phyloP scores from a whole-genome alignment of 2,797 vertebrate species.

The Hydrocynus forskahlii region DNA sequence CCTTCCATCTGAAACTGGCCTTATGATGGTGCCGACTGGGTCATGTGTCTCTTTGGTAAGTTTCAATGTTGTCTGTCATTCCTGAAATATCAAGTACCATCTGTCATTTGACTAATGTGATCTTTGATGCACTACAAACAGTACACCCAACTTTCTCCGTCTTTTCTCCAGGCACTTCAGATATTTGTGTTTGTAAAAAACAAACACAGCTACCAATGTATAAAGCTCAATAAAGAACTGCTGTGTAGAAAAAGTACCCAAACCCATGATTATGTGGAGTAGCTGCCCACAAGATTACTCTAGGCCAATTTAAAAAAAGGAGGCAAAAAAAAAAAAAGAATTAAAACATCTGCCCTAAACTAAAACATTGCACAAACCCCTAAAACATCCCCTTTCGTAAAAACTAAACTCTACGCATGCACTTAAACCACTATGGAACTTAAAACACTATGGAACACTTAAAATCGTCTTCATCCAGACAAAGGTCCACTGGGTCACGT shows the following conservation, averaged over 20 bases:
- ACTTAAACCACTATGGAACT: background rate
- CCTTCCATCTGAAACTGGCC: background rate
- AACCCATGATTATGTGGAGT: background rate
- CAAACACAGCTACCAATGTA: background rate
- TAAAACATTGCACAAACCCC: background rate
- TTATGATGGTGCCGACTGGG: background rate
- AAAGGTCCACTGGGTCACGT: background rate
- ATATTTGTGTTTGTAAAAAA: background rate
- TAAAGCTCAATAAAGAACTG: background rate
- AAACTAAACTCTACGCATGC: constrained; percentile 18
- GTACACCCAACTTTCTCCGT: background rate
- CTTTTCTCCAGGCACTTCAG: background rate
- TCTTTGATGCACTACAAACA: background rate
- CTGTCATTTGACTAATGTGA: constrained; percentile 10
- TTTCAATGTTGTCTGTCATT: background rate
- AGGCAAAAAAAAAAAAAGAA: constrained; percentile 49
- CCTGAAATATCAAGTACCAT: background rate
- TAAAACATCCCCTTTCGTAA: constrained; percentile 3
- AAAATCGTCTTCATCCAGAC: background rate
- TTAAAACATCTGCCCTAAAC: constrained; percentile 45
- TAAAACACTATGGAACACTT: background rate
- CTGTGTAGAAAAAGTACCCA: background rate
- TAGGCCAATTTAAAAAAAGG: background rate
- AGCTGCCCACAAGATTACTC: background rate
- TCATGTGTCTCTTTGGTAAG: background rate